Evolutionary conservation across 1,140 invertebrate species (phyloP), one percentile per base, ranked within the genome.

Genomic region (Macrotrachela quadricornifera): DNA sequence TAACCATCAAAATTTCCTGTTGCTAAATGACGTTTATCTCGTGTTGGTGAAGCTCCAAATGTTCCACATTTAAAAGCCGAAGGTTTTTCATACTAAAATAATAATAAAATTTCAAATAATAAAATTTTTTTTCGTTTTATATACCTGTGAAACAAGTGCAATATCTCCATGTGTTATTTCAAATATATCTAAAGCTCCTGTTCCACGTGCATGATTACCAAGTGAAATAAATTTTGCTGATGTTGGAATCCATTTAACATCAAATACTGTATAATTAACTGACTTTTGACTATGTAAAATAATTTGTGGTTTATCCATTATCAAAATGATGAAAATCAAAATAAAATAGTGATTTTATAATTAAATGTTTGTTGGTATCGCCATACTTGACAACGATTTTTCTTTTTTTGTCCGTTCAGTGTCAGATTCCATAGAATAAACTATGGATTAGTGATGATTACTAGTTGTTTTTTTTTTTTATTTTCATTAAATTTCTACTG

Each of bases 211-310:
- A 64, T 81, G 74, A 45, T 78, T 81, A n/a, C 87, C 88, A 40
- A 92, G 71, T 30, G 81, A 76, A 51, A 90, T 78, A 67, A 91
- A 85, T 69, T 90, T 90, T 0, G 87, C 80, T 11, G 83, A 86
- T 59, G 79, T 80, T 1, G 87, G 87, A 61, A 95, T 80, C 88
- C 87, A 92, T 72, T 84, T 85, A n/a, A 78, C 75, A 63, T 91
- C 86, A 67, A 85, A 90, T 15, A 90, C 63, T 9, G 83, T 84
- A 70, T 82, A 90, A 64, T 82, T 78, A 1, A 90, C 62, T 37
- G 77, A 72, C 66, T 85, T 81, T 63, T 91, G 81, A 15, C 80
- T 74, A 64, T 91, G 84, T 53, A 80, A 77, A 58, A 92, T 84
- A 58, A 92, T 81, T 40, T 47, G 53, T n/a, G 41, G 56, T 46